Evolutionary conservation across 2,113 vertebrate genomes (phyloP).

Genomic region (Mormyrus iriodes): DNA sequence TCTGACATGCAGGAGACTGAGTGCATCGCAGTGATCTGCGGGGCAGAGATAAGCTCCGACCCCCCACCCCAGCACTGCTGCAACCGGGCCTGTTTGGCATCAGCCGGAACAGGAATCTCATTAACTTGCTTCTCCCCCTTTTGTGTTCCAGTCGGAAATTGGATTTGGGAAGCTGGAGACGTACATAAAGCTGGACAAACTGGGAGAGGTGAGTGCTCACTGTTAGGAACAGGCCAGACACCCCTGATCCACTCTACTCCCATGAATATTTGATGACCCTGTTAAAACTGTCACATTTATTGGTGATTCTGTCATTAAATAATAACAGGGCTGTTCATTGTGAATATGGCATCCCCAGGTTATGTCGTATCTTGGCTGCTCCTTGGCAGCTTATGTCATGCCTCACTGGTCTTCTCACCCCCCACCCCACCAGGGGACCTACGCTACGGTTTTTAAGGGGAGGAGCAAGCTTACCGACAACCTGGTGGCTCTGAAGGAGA

Average conservation of each 20-base stretch:
- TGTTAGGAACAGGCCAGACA: not conserved
- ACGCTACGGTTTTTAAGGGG: slow-evolving; percentile 96
- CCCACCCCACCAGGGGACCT: slow-evolving; percentile 73
- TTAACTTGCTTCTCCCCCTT: slow-evolving; percentile 28
- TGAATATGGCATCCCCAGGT: not conserved
- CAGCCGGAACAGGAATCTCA: not conserved
- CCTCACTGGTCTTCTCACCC: not conserved
- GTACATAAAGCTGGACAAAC: slow-evolving; percentile 79
- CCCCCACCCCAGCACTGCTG: not conserved
- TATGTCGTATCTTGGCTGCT: not conserved
- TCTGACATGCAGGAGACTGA: slow-evolving; percentile 17
- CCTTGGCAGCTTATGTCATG: not conserved
- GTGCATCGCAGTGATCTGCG: slow-evolving; percentile 12
- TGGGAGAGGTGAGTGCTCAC: slow-evolving; percentile 68
- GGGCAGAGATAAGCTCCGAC: slow-evolving; percentile 19
- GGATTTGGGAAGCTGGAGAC: slow-evolving; percentile 85
- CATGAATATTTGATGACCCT: not conserved
- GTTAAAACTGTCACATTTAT: not conserved
- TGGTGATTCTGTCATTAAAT: not conserved
- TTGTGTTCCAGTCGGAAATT: slow-evolving; percentile 71
- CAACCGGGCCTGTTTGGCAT: slow-evolving; percentile 10
- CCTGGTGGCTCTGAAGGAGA: slow-evolving; percentile 96
- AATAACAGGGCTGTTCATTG: not conserved
- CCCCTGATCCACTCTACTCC: not conserved
- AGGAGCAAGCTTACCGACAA: slow-evolving; percentile 97